Base-by-base conservation (phyloP, 2,113 vertebrate genomes). In the Cyprinodon tularosa region DNA sequence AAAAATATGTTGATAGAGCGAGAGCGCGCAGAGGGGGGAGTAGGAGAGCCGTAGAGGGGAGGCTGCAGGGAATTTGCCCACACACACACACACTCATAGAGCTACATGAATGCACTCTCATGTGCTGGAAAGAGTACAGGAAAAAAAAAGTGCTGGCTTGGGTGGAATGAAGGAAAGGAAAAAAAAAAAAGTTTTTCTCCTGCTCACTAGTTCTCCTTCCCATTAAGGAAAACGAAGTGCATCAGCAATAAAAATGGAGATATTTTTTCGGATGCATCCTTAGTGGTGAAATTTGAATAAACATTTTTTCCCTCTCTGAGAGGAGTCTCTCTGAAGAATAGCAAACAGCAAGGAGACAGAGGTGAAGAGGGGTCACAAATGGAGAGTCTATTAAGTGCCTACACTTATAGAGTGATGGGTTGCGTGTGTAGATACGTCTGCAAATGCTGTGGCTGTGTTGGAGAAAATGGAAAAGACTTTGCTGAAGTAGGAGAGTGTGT, bases 1-100 rank as follows among this genome's bases (percentile, higher is more conserved):
- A 97, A 97, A 97, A 96, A 97, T 97, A 96, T 98, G 96, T 97
- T 98, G 91, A 93, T 92, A 92, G 91, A 92, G 92, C 71, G 87
- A 91, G 87, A 96, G 96, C 96, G 95, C 95, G 91, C 93, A 61
- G 64, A 68, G 75, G 93, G 95, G 94, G 94, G 91, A 94, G 64
- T 63, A 44, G 10, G 71, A 44, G 65, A n/a, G 36, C 12, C 67
- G 60, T 29, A 20, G 59, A 14, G 2, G 53, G 62, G 68, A 66
- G 79, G 83, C 77, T 93, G 88, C 72, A 94, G 96, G 89, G 82
- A 91, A 84, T 86, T 82, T 62, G 42, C 71, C 17, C 77, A 75
- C 83, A 77, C 80, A 84, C 69, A 63, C 77, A 76, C 77, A 76
- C 77, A 72, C 68, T 37, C 5, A 77, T 76, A 79, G 73, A 84